Evolutionary conservation across 2,113 vertebrate genomes (phyloP).

Genomic region (Seriola aureovittata): DNA sequence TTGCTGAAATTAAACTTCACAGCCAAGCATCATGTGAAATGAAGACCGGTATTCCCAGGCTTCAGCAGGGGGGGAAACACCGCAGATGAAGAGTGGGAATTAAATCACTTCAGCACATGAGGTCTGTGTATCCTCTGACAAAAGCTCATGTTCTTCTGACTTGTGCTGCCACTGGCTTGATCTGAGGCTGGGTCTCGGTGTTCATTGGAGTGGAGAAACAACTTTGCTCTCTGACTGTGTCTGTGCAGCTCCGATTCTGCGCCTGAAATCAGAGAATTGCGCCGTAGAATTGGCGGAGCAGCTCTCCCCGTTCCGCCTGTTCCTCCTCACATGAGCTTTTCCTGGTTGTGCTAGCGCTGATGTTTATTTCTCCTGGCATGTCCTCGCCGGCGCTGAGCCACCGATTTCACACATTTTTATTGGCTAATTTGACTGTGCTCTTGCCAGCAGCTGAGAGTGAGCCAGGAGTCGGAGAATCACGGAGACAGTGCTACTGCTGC

Average conservation of each 20-base stretch:
- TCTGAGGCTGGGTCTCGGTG: constrained; percentile 55
- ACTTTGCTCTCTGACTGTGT: constrained; percentile 54
- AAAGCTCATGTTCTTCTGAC: constrained; percentile 69
- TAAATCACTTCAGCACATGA: constrained; percentile 63
- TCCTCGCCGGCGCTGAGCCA: constrained; percentile 76
- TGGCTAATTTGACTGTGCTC: constrained; percentile 85
- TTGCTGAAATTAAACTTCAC: constrained; percentile 84
- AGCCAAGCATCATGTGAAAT: constrained; percentile 76
- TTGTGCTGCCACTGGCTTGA: constrained; percentile 60
- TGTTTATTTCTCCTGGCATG: constrained; percentile 86
- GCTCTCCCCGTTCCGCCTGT: constrained; percentile 55
- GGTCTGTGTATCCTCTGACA: constrained; percentile 70
- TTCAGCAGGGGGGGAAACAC: constrained; percentile 38
- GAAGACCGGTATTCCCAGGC: constrained; percentile 72
- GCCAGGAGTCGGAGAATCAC: constrained; percentile 74
- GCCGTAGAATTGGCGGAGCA: constrained; percentile 59
- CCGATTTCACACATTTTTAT: constrained; percentile 86
- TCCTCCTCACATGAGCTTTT: constrained; percentile 66
- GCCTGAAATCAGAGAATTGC: constrained; percentile 52
- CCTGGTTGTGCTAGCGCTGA: constrained; percentile 77
- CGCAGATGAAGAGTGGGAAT: constrained; percentile 64
- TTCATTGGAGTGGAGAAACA: constrained; percentile 53
- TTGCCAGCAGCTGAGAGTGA: constrained; percentile 81
- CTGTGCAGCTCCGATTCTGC: constrained; percentile 46
- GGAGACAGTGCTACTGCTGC: constrained; percentile 50